Evolutionary conservation across 2,888 invertebrate species (phyloP).

Genomic region (Brachycybe producta): DNA sequence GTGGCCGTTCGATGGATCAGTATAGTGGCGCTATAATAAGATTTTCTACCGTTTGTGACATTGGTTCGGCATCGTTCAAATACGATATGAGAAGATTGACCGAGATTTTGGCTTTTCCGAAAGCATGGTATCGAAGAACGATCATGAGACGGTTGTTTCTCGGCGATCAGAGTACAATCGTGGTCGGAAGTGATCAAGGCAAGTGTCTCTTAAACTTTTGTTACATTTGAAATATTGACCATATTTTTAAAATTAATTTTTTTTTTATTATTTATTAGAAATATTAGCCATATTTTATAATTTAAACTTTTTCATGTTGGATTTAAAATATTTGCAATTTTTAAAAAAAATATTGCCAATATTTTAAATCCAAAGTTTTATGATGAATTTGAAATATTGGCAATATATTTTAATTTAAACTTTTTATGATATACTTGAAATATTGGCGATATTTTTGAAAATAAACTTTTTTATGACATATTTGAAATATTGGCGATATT

Average conservation of each 20-base stretch:
- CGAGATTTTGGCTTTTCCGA: constrained; percentile 94
- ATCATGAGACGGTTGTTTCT: constrained; percentile 84
- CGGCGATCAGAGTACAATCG: constrained; percentile 64
- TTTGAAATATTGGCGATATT: too few species aligned
- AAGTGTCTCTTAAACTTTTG: not conserved
- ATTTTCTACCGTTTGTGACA: constrained; percentile 87
- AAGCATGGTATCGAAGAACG: constrained; percentile 93
- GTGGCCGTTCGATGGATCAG: constrained; percentile 16
- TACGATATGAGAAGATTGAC: constrained; percentile 96
- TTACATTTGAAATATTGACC: not conserved
- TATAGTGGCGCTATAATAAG: constrained; percentile 57
- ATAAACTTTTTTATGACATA: too few species aligned
- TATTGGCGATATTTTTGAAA: too few species aligned
- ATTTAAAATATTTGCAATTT: too few species aligned
- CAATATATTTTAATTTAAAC: too few species aligned
- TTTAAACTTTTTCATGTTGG: too few species aligned
- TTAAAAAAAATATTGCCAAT: too few species aligned
- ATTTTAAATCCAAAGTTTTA: too few species aligned
- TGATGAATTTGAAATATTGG: too few species aligned
- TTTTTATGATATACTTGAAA: too few species aligned
- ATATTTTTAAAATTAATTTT: not conserved
- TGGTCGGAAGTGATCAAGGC: constrained; percentile 25
- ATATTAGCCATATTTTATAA: not conserved
- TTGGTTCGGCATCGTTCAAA: constrained; percentile 91
- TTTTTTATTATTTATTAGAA: not conserved